These are phyloP conservation scores for Holocentrus rufus DNA, from an alignment of 2,797 vertebrate genomes.

Conservation along the genomic window DNA sequence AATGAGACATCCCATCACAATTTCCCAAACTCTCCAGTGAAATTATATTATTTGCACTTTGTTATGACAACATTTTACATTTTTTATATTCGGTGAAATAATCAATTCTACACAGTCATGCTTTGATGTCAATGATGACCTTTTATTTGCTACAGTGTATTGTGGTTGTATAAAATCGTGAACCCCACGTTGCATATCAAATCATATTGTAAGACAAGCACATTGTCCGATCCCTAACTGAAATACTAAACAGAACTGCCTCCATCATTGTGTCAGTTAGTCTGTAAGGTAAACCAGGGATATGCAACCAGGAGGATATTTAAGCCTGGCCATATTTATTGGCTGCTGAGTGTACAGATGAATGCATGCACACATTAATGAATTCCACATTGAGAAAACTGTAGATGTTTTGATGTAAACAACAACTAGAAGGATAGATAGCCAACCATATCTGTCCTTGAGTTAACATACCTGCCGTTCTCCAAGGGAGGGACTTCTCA, in stretches of 20 bases:
- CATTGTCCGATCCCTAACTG: too few relatives aligned
- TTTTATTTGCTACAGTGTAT: too few relatives aligned
- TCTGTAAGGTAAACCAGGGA: not conserved
- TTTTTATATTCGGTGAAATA: too few relatives aligned
- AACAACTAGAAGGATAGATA: not conserved
- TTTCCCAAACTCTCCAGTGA: too few relatives aligned
- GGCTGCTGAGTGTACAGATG: not conserved
- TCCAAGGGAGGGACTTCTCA: conserved; percentile 99
- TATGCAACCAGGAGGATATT: conserved; percentile 10
- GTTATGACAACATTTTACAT: too few relatives aligned
- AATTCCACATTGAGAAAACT: not conserved
- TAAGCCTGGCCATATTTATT: not conserved
- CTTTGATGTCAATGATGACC: too few relatives aligned
- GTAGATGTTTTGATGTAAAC: not conserved
- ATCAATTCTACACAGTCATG: too few relatives aligned
- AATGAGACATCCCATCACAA: too few relatives aligned
- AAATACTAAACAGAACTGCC: conserved; percentile 4
- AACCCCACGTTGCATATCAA: too few relatives aligned
- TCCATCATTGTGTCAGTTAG: conserved; percentile 2
- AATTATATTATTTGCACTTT: too few relatives aligned
- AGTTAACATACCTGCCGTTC: conserved; percentile 88
- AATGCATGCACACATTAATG: not conserved
- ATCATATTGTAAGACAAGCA: too few relatives aligned
- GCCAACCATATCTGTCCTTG: conserved; percentile 11
- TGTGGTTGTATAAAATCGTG: too few relatives aligned